Base-by-base conservation (phyloP, 2,888 invertebrate genomes). In the Lacanobia wlatinum region DNA sequence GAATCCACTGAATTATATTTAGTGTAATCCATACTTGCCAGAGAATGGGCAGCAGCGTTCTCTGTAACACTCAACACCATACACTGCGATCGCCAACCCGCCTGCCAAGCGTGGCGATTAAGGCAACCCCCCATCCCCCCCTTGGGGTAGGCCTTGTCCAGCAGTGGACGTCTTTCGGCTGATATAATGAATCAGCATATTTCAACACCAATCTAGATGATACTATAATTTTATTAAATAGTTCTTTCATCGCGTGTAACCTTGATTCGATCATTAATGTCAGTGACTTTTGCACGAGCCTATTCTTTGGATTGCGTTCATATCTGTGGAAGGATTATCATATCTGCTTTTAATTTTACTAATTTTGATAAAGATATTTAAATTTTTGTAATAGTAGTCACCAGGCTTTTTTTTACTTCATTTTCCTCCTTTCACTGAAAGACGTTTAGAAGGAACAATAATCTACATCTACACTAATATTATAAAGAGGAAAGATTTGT, bases 241-340 rank as follows among this genome's bases (percentile, higher is more conserved):
- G 23, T 48, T 28, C 52, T 58, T 59, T 63, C 58, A 80, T 40
- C 16, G n/a, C 16, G 23, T 6, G 21, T 40, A 59, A 59, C 74
- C 80, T 80, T 74, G 63, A 28, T n/a, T 43, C 23, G 6, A 10
- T 67, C 58, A 63, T 59, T 28, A 76, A 43, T 16, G 23, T 34
- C 62, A 50, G 62, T 76, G 76, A 62, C 63, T 50, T 46, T 23
- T 34, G 3, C 7, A 34, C 38, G 52, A 38, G 38, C 34, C 21
- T 63, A 62, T 55, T 48, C 12, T 43, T 58, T n/a, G 12, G 16
- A 81, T 61, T 58, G 52, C 67, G 16, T 60, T 23, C 50, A 6
- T 75, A 80, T 80, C 80, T 56, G 34, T 34, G 10, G 6, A 23
- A 46, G 18, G 23, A 71, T 71, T 59, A 46, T 58, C 21, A 23